Percentiles rank a stretch among this genome's conserved stretches.
phyloP scores from a whole-genome alignment of 2,113 vertebrate species.

The Ictalurus furcatus region DNA sequence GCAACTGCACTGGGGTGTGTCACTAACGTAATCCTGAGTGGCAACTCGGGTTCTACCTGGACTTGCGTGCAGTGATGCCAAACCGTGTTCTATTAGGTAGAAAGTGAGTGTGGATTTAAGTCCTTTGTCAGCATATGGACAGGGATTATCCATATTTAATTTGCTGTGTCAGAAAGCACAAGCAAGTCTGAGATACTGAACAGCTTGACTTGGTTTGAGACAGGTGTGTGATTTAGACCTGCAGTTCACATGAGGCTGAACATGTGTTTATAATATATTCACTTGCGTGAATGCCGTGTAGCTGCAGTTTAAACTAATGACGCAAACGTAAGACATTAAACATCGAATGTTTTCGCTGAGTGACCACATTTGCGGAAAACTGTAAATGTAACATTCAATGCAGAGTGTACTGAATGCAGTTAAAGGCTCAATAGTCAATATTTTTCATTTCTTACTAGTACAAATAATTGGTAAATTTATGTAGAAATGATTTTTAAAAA shows the following conservation, averaged over 20 bases:
- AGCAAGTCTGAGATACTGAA: background rate
- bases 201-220: background rate
- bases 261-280: background rate
- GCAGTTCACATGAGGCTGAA: background rate
- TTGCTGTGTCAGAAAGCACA: too few species aligned
- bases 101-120: too few species aligned
- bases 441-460: background rate
- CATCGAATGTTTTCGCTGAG: background rate
- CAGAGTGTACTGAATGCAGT: background rate
- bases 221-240: background rate
- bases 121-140: too few species aligned
- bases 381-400: background rate
- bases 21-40: too few species aligned
- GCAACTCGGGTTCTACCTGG: too few species aligned
- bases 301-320: background rate
- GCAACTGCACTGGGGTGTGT: too few species aligned
- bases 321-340: background rate
- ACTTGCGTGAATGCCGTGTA: background rate
- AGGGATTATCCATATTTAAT: too few species aligned
- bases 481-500: background rate
- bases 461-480: background rate
- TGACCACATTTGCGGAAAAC: background rate
- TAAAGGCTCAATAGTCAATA: background rate
- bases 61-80: too few species aligned
- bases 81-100: too few species aligned